phyloP scores from a whole-genome alignment of 2,888 invertebrate genomes.

The Latheticus oryzae region DNA sequence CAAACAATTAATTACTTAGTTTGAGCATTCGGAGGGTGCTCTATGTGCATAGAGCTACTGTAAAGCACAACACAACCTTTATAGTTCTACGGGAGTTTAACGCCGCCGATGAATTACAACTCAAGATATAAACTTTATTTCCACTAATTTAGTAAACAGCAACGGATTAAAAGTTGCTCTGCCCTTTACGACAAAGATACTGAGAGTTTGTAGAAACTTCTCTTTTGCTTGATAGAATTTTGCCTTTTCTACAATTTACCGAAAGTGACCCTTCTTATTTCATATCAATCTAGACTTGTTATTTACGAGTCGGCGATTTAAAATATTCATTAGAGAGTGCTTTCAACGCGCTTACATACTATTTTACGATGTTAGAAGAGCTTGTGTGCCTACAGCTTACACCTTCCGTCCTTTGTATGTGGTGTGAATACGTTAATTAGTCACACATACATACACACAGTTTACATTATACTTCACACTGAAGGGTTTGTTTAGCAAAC shows the following conservation, averaged over 20 bases:
- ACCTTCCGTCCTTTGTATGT: constrained; percentile 36
- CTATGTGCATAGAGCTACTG: constrained; percentile 49
- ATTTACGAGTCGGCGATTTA: constrained; percentile 17
- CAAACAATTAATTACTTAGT: constrained; percentile 60
- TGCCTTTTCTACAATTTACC: constrained; percentile 18
- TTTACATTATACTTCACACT: constrained; percentile 35
- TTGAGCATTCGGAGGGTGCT: constrained; percentile 49
- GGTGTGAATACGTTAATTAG: constrained; percentile 37
- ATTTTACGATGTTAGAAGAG: constrained; percentile 20
- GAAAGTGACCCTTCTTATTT: constrained; percentile 18
- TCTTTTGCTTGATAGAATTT: no score
- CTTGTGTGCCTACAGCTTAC: constrained; percentile 22
- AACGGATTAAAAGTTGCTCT: constrained; percentile 36
- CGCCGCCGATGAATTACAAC: constrained; percentile 56
- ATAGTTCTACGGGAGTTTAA: constrained; percentile 55
- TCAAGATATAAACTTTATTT: constrained; percentile 51
- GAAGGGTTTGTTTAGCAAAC: constrained; percentile 33
- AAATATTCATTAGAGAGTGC: constrained; percentile 20
- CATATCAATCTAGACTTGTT: constrained; percentile 19
- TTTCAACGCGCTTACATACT: constrained; percentile 23
- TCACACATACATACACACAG: constrained; percentile 27
- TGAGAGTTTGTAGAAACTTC: no score
- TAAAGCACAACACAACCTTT: constrained; percentile 53
- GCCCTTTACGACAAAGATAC: constrained; percentile 12
- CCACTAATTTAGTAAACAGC: constrained; percentile 45